Evolutionary conservation across 2,888 invertebrate species (phyloP), one percentile per base, ranked within the genome.

Genomic region (Margaritifera margaritifera): DNA sequence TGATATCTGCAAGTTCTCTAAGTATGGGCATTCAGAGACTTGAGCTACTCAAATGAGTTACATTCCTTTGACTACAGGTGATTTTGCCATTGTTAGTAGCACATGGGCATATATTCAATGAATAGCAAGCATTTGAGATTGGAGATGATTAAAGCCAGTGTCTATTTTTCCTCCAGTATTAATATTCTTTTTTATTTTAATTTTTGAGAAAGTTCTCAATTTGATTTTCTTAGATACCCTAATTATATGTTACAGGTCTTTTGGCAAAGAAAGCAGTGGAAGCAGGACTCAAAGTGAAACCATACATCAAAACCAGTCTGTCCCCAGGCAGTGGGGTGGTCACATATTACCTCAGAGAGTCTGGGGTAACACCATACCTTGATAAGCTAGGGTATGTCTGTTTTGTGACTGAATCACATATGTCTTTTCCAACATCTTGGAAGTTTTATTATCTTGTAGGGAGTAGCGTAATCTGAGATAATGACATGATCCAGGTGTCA

Each of bases 311-410:
- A 91, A 99, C 99, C 0, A 97, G 97, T 0, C 91, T 99, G 2
- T 98, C 98, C 0, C 99, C 99, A 0, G 98, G 98, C 0, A 96
- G 96, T 22, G 97, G 97, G 0, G 98, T 98, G 0, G 97, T 98
- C 42, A 96, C 96, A 0, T 96, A 96, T 88, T 96, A 96, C 88
- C 90, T 96, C 11, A 91, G 93, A 88, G 97, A 97, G 88, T 97
- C 97, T 1, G 98, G 98, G 0, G 97, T 99, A 2, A 93, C 96
- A 22, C 95, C 96, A 0, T 94, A 94, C 83, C 90, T 99, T 67
- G 94, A 94, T 82, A 92, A 94, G 87, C 91, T 98, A 1, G 98
- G 98, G 90, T 91, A 75, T 68, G 84, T 70, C 18, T 42, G 3
- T 42, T 15, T 42, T 42, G 42, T 4, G 2, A 42, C 42, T 42